Evolutionary conservation across 2,113 vertebrate genomes (phyloP).

Genomic region (Larimichthys polyactis): DNA sequence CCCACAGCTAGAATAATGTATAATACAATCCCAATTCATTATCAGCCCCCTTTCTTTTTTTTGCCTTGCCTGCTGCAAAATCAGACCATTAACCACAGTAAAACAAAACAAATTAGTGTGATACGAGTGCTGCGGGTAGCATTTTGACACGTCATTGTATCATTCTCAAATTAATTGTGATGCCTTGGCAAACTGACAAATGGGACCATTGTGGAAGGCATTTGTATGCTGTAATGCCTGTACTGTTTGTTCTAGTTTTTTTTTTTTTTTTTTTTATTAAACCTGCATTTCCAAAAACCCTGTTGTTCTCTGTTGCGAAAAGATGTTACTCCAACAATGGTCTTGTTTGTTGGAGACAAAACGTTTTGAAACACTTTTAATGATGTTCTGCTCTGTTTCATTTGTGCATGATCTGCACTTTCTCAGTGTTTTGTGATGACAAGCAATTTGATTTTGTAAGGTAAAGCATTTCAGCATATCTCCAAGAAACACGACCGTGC

Average conservation of each 20-base stretch:
- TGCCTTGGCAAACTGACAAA: slow-evolving; percentile 18
- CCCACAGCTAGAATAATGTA: slow-evolving; percentile 26
- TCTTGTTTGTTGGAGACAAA: background rate
- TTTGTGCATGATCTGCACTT: background rate
- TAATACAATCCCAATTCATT: slow-evolving; percentile 46
- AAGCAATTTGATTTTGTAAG: background rate
- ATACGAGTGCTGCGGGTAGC: background rate
- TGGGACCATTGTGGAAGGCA: slow-evolving; percentile 4
- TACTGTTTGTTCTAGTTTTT: background rate
- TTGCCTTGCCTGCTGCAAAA: slow-evolving; percentile 15
- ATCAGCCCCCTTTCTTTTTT: background rate
- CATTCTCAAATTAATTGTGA: slow-evolving; percentile 23
- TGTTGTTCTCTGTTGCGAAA: background rate
- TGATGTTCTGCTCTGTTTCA: background rate
- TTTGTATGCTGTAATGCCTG: slow-evolving; percentile 16
- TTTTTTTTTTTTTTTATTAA: background rate
- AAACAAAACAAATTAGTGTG: slow-evolving; percentile 30
- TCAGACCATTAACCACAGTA: slow-evolving; percentile 12
- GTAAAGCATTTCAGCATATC: background rate
- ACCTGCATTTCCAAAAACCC: slow-evolving; percentile 5
- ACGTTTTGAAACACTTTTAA: background rate
- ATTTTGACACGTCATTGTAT: slow-evolving; percentile 20
- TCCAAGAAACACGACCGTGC: background rate
- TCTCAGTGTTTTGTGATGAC: background rate
- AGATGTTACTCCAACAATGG: background rate